Base-by-base conservation (phyloP, 1,140 invertebrate genomes). In the Holotrichia oblita region DNA sequence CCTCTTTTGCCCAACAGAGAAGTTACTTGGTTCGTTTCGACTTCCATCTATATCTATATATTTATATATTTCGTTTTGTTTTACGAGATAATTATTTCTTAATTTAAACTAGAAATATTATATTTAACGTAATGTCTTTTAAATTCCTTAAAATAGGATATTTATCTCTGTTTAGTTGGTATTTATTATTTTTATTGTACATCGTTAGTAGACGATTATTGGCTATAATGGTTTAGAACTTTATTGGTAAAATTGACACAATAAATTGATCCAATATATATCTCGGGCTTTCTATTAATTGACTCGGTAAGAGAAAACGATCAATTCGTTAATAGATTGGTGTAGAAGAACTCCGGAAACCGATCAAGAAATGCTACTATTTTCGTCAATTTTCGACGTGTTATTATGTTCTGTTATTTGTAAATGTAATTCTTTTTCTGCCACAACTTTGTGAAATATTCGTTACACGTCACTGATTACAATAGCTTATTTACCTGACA, bases 251-350 rank as follows among this genome's bases (percentile, higher is more conserved):
- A 55, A 55, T 55, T 55, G 48, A 55, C 48, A 55, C 48, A 55
- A 55, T n/a, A 17, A 55, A 55, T 55, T 55, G 48, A 17, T 55
- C 48, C 14, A 55, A 55, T 55, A 55, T 17, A 55, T n/a, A 14
- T 3, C 48, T 6, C 6, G 6, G 14, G 48, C 48, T 55, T 55
- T 55, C 27, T 55, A 55, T 55, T 55, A 17, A 55, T 55, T 48
- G 44, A 48, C 8, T n/a, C 48, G 2, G 48, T 55, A 55, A 55
- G 17, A 17, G 48, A 55, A 55, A 55, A 17, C 48, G 2, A 17
- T 55, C 48, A 55, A 17, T 55, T 55, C n/a, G n/a, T 55, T 55
- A 55, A 17, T n/a, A 55, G n/a, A 55, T 55, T 55, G 48, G 48
- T 12, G 44, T 55, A 17, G 2, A 6, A 17, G 0, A 12, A n/a